phyloP scores from a whole-genome alignment of 2,113 vertebrate species.

The Lontra canadensis region DNA sequence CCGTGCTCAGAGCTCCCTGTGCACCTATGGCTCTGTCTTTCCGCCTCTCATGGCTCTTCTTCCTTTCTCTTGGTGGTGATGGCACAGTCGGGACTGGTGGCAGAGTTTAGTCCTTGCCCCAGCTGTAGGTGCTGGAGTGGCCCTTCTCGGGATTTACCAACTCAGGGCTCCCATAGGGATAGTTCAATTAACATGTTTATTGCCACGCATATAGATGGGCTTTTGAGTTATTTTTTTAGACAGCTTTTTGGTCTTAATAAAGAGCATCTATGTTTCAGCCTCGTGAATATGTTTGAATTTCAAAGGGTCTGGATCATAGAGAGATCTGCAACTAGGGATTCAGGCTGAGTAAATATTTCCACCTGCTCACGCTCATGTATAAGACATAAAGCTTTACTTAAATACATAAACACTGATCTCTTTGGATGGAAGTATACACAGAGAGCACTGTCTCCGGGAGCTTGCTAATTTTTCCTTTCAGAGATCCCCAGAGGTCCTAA shows the following conservation, averaged over 20 bases:
- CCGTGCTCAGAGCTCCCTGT: neutral
- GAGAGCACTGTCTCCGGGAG: neutral
- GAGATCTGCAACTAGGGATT: neutral
- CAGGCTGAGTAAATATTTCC: constrained; percentile 36
- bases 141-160: neutral
- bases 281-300: constrained; percentile 53
- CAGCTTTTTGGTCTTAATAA: neutral
- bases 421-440: neutral
- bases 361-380: neutral
- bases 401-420: neutral
- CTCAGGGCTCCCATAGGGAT: neutral
- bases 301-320: constrained; percentile 31
- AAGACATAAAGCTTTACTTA: constrained; percentile 2
- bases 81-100: neutral
- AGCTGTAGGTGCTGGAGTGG: rapidly evolving
- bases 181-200: neutral
- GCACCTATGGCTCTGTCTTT: neutral
- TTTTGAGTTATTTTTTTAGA: neutral
- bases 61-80: neutral
- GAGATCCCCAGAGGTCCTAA: neutral
- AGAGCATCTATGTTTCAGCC: neutral
- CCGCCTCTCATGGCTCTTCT: neutral
- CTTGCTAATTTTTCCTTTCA: neutral
- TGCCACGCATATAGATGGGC: neutral
- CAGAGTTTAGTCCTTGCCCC: neutral